phyloP scores from a whole-genome alignment of 2,113 vertebrate genomes.

The Turnix velox region DNA sequence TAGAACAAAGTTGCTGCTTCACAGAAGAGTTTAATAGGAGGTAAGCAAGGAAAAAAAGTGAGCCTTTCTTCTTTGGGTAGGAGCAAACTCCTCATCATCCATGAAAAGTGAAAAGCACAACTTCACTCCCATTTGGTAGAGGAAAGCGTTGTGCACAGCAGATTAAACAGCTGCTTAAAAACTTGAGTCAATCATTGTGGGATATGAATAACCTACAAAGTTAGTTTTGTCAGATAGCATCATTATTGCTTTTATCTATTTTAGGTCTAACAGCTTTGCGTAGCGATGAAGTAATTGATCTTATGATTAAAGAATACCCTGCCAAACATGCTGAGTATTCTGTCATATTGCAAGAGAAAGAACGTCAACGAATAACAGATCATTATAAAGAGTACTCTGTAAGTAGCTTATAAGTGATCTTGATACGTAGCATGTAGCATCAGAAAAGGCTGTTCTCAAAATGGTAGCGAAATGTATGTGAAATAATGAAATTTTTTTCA shows the following conservation, averaged over 20 bases:
- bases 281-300: conserved; percentile 97
- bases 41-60: not conserved
- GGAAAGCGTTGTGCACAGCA: not conserved
- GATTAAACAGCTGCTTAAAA: not conserved
- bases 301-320: conserved; percentile 99
- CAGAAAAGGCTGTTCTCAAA: not conserved
- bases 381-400: conserved; percentile 96
- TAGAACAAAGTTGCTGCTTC: not conserved
- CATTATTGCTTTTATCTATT: conserved; percentile 10
- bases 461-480: not conserved
- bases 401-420: conserved; percentile 57
- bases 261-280: conserved; percentile 93
- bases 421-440: not conserved
- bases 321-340: conserved; percentile 95
- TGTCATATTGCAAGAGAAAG: conserved; percentile 93
- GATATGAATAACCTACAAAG: not conserved
- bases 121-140: not conserved
- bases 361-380: conserved; percentile 91
- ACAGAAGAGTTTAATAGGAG: not conserved
- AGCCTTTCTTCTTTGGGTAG: not conserved
- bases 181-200: not conserved
- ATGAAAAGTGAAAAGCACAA: not conserved
- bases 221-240: not conserved
- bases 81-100: not conserved
- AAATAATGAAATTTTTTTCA: not conserved